phyloP scores from a whole-genome alignment of 2,113 vertebrate species.

The Paramormyrops kingsleyae region DNA sequence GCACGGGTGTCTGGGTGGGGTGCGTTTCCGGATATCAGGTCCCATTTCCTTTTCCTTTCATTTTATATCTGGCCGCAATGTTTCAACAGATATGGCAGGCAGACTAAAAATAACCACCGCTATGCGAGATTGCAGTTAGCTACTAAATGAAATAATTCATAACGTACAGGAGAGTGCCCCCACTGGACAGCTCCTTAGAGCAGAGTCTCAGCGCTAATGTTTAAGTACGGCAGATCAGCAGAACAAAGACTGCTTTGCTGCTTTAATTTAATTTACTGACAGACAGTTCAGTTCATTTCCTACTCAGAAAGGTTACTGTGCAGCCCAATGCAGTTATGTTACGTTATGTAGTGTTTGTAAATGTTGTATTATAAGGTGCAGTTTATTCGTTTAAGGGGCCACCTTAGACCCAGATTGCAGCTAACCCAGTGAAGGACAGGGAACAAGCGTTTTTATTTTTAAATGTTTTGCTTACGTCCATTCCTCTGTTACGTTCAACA shows the following conservation, averaged over 20 bases:
- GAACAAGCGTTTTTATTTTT: background rate
- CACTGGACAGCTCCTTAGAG: background rate
- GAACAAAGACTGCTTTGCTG: background rate
- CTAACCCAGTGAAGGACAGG: background rate
- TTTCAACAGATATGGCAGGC: conserved; percentile 17
- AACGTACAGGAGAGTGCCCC: conserved; percentile 46
- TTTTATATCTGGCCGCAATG: conserved; percentile 22
- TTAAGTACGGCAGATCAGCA: conserved; percentile 6
- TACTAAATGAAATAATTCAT: conserved; percentile 47
- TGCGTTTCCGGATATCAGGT: conserved; percentile 16
- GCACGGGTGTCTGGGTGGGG: background rate
- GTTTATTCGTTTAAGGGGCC: background rate
- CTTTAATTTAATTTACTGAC: background rate
- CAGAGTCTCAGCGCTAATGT: conserved; percentile 19
- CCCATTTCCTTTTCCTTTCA: conserved; percentile 26
- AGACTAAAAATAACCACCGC: conserved; percentile 56
- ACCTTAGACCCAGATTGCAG: background rate
- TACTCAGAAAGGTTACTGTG: background rate
- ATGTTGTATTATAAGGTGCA: background rate
- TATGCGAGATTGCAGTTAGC: conserved; percentile 47
- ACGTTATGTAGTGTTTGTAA: background rate
- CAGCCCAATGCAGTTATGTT: background rate
- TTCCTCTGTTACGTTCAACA: background rate
- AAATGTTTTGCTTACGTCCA: background rate
- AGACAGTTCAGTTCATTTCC: background rate